Conservation (phyloP, 2,113 vertebrate genomes). For the Danionella cerebrum region DNA sequence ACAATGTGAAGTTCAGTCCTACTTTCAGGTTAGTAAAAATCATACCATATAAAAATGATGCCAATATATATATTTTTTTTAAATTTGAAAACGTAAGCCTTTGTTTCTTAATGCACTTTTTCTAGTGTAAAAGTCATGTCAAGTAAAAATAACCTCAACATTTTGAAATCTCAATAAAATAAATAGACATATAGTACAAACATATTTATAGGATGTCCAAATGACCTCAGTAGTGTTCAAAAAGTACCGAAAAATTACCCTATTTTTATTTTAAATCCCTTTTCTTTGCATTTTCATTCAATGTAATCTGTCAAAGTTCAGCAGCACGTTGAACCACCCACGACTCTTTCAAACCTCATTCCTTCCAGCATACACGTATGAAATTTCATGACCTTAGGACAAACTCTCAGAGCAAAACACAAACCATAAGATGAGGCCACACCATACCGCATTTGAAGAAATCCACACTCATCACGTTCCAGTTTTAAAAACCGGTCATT, state of each 20-base stretch:
- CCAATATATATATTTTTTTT: too few species aligned
- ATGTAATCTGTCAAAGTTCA: background rate
- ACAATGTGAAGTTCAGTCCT: background rate
- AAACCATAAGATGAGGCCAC: background rate
- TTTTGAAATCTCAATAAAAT: constrained; percentile 49
- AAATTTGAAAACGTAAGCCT: constrained; percentile 45
- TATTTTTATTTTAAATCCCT: background rate
- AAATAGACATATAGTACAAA: constrained; percentile 63
- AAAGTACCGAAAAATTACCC: background rate
- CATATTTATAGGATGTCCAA: constrained; percentile 41
- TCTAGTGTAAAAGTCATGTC: constrained; percentile 37
- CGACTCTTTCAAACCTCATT: background rate
- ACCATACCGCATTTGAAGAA: background rate
- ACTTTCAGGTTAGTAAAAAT: too few species aligned
- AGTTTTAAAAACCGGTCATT: background rate
- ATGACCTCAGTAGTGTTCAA: constrained; percentile 51
- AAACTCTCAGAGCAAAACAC: background rate
- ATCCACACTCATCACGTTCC: background rate
- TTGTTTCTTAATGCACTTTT: constrained; percentile 2
- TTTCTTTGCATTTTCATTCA: background rate
- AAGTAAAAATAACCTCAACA: constrained; percentile 18
- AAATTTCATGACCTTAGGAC: background rate
- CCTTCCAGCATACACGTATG: background rate
- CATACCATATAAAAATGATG: too few species aligned
- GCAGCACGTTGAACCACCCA: constrained; percentile 11